A percentile compares a stretch with the other conserved stretches of the same genome.
Evolutionary conservation across 2,888 invertebrate genomes (phyloP).

Genomic region (Drosophila incognita): DNA sequence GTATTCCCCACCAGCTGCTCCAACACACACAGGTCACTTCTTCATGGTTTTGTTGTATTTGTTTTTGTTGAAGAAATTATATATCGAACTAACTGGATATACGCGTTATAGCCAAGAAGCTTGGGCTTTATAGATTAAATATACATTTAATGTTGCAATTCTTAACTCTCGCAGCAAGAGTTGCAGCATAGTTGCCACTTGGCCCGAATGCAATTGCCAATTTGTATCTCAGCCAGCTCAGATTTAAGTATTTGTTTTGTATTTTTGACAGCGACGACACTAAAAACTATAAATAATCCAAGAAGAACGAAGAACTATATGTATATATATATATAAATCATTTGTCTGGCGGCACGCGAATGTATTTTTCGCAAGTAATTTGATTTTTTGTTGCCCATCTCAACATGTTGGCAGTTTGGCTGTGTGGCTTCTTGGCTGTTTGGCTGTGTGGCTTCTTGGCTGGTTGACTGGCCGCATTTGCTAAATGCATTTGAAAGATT

Average conservation of each 20-base stretch:
- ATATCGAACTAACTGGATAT: not conserved
- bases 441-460: not conserved
- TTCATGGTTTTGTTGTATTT: not conserved
- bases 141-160: not conserved
- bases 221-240: constrained; percentile 3
- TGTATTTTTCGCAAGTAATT: constrained; percentile 35
- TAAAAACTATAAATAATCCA: constrained; percentile 36
- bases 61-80: not conserved
- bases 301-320: constrained; percentile 49
- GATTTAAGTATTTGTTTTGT: constrained; percentile 3
- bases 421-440: not conserved
- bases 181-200: constrained; percentile 1
- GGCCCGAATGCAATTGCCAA: not conserved
- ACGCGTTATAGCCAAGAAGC: not conserved
- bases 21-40: not conserved
- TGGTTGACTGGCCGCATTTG: constrained; percentile 30
- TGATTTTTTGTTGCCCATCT: constrained; percentile 37
- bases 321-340: constrained; percentile 62
- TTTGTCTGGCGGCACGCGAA: constrained; percentile 70
- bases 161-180: not conserved
- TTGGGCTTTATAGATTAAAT: not conserved
- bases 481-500: constrained; percentile 28
- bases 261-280: constrained; percentile 58
- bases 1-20: not conserved
- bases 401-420: constrained; percentile 8